These are phyloP conservation scores for Eristalis pertinax DNA, from an alignment of 2,888 invertebrate species.

Conservation along the genomic window DNA sequence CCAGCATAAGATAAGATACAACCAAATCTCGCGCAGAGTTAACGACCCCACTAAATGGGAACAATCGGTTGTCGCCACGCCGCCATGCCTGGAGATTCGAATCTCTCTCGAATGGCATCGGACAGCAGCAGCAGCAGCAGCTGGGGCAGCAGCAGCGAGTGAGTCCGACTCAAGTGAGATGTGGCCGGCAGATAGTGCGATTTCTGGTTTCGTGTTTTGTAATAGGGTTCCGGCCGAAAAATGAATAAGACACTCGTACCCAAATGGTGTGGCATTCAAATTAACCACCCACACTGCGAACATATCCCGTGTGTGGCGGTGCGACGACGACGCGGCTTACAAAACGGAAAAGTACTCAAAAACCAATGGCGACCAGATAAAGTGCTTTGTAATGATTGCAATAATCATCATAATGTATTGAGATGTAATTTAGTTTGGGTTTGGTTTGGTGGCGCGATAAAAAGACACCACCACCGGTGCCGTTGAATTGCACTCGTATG, in stretches of 20 bases:
- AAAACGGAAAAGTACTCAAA: neutral
- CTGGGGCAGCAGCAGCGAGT: neutral
- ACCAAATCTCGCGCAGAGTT: conserved; percentile 30
- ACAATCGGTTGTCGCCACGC: conserved; percentile 57
- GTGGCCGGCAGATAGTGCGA: conserved; percentile 42
- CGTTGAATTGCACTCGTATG: neutral
- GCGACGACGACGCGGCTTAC: neutral
- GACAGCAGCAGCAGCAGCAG: neutral
- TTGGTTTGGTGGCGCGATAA: conserved; percentile 6
- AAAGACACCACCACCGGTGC: conserved; percentile 1
- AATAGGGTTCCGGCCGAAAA: conserved; percentile 33
- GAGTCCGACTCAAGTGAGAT: conserved; percentile 26
- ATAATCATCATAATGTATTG: conserved; percentile 43
- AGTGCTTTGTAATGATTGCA: conserved; percentile 42
- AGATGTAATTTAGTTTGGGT: conserved; percentile 44
- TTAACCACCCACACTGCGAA: conserved; percentile 45
- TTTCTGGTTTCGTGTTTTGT: conserved; percentile 59
- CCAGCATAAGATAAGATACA: conserved; percentile 4
- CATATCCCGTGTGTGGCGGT: conserved; percentile 6
- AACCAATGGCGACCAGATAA: conserved; percentile 11
- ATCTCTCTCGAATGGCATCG: conserved; percentile 53
- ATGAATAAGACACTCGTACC: conserved; percentile 39
- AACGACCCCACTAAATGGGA: conserved; percentile 52
- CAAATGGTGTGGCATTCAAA: conserved; percentile 49
- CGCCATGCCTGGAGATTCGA: conserved; percentile 36